Evolutionary conservation across 2,888 invertebrate species (phyloP).

Genomic region (Hofmannophila pseudospretella): DNA sequence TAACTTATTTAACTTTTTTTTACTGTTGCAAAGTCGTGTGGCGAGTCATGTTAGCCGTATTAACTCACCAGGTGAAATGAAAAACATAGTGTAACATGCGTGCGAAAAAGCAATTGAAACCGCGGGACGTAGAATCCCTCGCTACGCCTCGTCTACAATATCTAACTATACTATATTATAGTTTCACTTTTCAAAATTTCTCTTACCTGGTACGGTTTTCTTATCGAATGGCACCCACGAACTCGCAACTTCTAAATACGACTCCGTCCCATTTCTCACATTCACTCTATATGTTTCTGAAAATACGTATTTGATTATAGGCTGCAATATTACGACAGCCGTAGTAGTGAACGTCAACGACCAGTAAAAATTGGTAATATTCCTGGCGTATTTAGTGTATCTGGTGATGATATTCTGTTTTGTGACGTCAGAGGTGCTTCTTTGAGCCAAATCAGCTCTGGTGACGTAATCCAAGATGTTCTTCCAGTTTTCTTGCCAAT

Average conservation of each 20-base stretch:
- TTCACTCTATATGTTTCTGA: conserved; percentile 41
- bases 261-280: conserved; percentile 42
- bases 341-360: conserved; percentile 56
- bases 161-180: no score
- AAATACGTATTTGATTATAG: conserved; percentile 43
- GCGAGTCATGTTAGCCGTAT: no score
- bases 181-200: no score
- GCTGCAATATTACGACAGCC: conserved; percentile 45
- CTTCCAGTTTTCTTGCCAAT: conserved; percentile 52
- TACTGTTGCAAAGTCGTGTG: no score
- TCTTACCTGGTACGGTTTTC: conserved; percentile 17
- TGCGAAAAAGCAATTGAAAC: no score
- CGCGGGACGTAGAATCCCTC: no score
- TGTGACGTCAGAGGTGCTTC: conserved; percentile 24
- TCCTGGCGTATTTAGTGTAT: conserved; percentile 53
- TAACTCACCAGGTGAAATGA: no score
- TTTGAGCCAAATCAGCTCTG: conserved; percentile 40
- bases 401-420: conserved; percentile 32
- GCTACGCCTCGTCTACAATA: no score
- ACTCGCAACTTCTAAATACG: conserved; percentile 24
- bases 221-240: conserved; percentile 41
- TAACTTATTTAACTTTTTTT: no score
- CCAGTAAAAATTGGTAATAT: conserved; percentile 55
- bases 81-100: no score
- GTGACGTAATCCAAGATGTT: conserved; percentile 54